phyloP scores from a whole-genome alignment of 2,888 invertebrate species.

The Perizoma flavofasciatum region DNA sequence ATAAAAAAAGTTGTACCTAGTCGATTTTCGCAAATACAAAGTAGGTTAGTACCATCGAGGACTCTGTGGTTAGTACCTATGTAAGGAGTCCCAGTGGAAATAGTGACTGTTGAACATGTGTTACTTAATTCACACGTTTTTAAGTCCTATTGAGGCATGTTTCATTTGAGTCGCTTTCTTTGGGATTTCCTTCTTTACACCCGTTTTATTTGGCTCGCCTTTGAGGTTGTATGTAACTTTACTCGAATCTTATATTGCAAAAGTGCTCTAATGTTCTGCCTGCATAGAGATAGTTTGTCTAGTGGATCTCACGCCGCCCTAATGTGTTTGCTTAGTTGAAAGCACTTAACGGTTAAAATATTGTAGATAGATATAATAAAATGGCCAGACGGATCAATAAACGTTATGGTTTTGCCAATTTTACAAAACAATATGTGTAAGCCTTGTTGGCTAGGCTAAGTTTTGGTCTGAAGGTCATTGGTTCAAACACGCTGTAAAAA shows the following conservation, averaged over 20 bases:
- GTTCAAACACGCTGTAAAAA: no score
- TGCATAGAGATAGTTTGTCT: slow-evolving; percentile 26
- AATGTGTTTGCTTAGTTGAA: slow-evolving; percentile 31
- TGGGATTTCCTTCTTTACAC: not conserved
- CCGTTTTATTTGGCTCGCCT: slow-evolving; percentile 8
- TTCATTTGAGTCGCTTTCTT: no score
- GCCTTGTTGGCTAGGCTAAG: no score
- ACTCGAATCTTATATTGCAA: slow-evolving; percentile 20
- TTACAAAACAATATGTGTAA: not conserved
- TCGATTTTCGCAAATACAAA: no score
- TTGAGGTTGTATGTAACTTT: slow-evolving; percentile 11
- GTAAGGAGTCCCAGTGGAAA: no score
- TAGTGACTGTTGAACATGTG: no score
- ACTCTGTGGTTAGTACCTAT: no score
- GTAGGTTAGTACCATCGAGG: no score
- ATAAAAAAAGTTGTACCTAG: no score
- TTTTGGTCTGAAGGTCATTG: no score
- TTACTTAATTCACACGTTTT: no score
- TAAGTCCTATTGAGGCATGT: no score
- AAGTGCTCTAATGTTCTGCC: slow-evolving; percentile 17
- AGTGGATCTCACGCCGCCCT: slow-evolving; percentile 25
- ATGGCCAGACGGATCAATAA: slow-evolving; percentile 10
- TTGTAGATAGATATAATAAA: slow-evolving; percentile 17
- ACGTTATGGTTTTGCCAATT: slow-evolving; percentile 6
- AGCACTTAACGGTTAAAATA: slow-evolving; percentile 29